A percentile compares a stretch with the other conserved stretches of the same genome.
Conservation (phyloP, 1,140 invertebrate genomes). For the Drosophila nigrodunni region DNA sequence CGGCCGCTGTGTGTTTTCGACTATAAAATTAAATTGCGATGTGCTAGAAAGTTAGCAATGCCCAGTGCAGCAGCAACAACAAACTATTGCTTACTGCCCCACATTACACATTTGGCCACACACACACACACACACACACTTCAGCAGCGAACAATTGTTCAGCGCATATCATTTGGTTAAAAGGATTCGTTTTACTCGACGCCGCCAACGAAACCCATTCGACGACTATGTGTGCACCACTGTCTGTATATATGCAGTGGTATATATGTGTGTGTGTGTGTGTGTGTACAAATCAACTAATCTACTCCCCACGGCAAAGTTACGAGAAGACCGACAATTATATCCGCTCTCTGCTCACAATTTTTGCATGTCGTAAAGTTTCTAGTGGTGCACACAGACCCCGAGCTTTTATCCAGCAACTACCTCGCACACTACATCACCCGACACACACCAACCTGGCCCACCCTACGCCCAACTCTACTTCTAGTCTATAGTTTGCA, state of each 20-base stretch:
- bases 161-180: slow-evolving; percentile 81
- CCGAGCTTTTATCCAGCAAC: slow-evolving; percentile 29
- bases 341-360: slow-evolving; percentile 82
- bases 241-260: slow-evolving; percentile 5
- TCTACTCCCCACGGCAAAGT: slow-evolving; percentile 82
- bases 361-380: slow-evolving; percentile 83
- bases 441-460: background rate
- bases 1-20: slow-evolving; percentile 79
- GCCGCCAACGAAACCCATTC: slow-evolving; percentile 34
- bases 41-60: slow-evolving; percentile 80
- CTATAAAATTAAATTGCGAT: slow-evolving; percentile 83
- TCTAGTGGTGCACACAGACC: slow-evolving; percentile 72
- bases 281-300: slow-evolving; percentile 77
- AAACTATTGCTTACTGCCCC: slow-evolving; percentile 77
- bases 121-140: slow-evolving; percentile 39
- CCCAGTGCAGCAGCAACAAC: slow-evolving; percentile 59
- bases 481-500: slow-evolving; percentile 8
- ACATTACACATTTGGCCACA: slow-evolving; percentile 56
- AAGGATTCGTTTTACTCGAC: slow-evolving; percentile 76
- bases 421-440: background rate
- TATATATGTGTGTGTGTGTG: slow-evolving; percentile 22
- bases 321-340: slow-evolving; percentile 83
- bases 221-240: slow-evolving; percentile 3
- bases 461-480: background rate
- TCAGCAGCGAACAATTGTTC: slow-evolving; percentile 76